Percentiles rank a stretch among this genome's conserved stretches.
Evolutionary conservation across 2,888 invertebrate species (phyloP).

Genomic region (Alsophila aescularia): DNA sequence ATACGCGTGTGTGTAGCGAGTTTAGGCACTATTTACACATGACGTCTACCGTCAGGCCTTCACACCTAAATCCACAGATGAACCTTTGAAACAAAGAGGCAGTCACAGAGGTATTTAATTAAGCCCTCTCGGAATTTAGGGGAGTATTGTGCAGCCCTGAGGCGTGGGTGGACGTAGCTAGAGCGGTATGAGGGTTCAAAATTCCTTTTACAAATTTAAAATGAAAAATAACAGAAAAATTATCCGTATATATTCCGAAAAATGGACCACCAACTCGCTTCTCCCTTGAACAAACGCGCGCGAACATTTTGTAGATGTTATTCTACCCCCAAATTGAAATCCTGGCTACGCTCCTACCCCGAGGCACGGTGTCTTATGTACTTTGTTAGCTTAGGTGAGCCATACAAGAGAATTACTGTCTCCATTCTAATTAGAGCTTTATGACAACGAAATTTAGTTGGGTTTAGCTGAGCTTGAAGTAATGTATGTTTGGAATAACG

Average conservation of each 20-base stretch:
- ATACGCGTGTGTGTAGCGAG: constrained; percentile 1
- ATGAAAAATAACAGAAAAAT: background rate
- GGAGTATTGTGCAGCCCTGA: constrained; percentile 20
- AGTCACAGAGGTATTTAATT: constrained; percentile 48
- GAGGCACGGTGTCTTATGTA: constrained; percentile 35
- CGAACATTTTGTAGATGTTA: background rate
- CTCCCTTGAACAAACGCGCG: no score
- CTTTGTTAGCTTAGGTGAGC: constrained; percentile 35
- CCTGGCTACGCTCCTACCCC: constrained; percentile 8
- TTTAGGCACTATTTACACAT: constrained; percentile 17
- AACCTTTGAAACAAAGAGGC: constrained; percentile 35
- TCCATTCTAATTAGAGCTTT: constrained; percentile 23
- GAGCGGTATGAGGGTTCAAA: background rate
- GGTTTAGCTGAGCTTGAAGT: constrained; percentile 10
- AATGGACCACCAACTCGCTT: no score
- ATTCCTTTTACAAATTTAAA: background rate
- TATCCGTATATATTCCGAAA: background rate
- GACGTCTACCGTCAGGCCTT: constrained; percentile 19
- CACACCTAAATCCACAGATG: constrained; percentile 30
- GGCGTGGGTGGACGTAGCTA: constrained; percentile 15
- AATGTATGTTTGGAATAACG: constrained; percentile 2
- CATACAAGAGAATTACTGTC: constrained; percentile 23
- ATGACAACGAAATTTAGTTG: constrained; percentile 15
- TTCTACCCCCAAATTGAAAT: background rate
- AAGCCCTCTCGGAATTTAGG: constrained; percentile 43